These are phyloP conservation scores for Staurois parvus DNA, from an alignment of 2,797 vertebrate species.

Conservation along the genomic window DNA sequence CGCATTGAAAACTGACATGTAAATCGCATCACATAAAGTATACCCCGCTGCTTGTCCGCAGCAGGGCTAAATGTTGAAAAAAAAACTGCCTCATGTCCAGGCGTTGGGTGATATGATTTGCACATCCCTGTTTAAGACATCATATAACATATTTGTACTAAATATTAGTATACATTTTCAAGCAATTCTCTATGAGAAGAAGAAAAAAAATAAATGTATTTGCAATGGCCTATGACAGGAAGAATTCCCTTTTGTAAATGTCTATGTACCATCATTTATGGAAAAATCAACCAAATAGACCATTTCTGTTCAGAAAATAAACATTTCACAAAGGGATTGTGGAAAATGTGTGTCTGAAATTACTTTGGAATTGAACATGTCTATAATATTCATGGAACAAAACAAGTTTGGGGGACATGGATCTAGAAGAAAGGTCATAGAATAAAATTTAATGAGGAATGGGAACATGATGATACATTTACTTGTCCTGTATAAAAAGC, in stretches of 20 bases:
- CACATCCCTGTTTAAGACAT: too few relatives aligned
- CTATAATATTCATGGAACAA: neutral
- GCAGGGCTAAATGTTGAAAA: too few relatives aligned
- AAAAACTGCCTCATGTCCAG: too few relatives aligned
- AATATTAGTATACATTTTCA: too few relatives aligned
- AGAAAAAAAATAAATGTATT: neutral
- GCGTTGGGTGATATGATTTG: too few relatives aligned
- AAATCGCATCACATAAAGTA: too few relatives aligned
- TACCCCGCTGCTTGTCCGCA: too few relatives aligned
- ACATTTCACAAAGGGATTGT: conserved; percentile 3
- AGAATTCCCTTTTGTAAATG: neutral
- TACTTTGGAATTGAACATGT: neutral
- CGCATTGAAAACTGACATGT: too few relatives aligned
- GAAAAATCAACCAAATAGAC: neutral
- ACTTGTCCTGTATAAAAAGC: conserved; percentile 19
- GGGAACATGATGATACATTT: neutral
- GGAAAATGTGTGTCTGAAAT: conserved; percentile 4
- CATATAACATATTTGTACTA: too few relatives aligned
- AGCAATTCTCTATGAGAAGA: neutral
- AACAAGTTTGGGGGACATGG: neutral
- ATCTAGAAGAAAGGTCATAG: conserved; percentile 21
- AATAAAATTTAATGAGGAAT: neutral
- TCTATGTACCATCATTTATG: conserved; percentile 5
- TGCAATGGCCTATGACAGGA: neutral
- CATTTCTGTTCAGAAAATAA: conserved; percentile 7